Evolutionary conservation across 2,888 invertebrate species (phyloP), one percentile per base, ranked within the genome.

Genomic region (Opisthograptis luteolata): DNA sequence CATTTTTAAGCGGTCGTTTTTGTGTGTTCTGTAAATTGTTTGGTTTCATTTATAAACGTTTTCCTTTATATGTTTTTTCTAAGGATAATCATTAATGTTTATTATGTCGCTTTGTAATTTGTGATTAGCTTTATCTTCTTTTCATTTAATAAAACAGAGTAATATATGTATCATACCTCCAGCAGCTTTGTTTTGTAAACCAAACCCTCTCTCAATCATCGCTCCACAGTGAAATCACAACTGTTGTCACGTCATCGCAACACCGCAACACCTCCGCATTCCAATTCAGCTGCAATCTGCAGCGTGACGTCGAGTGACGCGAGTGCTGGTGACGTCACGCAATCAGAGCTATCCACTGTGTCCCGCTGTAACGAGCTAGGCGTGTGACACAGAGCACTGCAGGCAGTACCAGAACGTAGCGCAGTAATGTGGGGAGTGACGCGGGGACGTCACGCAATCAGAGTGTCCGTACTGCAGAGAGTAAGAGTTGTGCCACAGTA

Each of bases 301-400:
- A 9, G 2, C 35, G 13, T 19, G 36, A 36, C 39, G 12, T 34
- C 27, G 2, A 28, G 28, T 12, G 28, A 28, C 25, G 24, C 27
- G 19, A 17, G 32, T 10, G 32, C 7, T 10, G 32, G 17, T 42
- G 48, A 37, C 49, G 43, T 43, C 49, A 43, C 45, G 14, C 41
- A 36, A 36, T 37, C 45, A 31, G 15, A 24, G 10, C 36, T 8
- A 24, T 28, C 28, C 12, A 30, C 34, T 15, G 49, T 13, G 27
- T 24, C 19, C 34, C 22, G 32, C 25, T 32, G 12, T 39, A 43
- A 43, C 43, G 34, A 34, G 17, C 39, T 28, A 22, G 25, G 15
- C 37, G 34, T 31, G 35, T 10, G 19, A 12, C 43, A 43, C 22
- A 49, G 42, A 14, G 24, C 10, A 27, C 13, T 10, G 10, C 10